A percentile compares a stretch with the other conserved stretches of the same genome.
Evolutionary conservation across 2,888 invertebrate genomes (phyloP).

Genomic region (Eupithecia subumbrata): DNA sequence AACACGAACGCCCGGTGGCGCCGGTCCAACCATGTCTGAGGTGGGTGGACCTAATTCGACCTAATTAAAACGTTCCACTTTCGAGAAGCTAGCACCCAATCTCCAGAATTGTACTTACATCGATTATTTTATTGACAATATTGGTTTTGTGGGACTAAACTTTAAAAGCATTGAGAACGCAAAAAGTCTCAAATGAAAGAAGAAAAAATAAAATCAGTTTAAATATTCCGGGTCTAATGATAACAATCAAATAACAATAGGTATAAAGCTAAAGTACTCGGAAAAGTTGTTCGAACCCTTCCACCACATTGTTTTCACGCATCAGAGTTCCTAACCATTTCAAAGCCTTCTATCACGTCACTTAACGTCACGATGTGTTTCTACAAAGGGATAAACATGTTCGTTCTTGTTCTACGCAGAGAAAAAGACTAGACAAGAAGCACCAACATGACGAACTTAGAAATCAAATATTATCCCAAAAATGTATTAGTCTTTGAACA

Average conservation of each 20-base stretch:
- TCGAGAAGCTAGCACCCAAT: too few relatives aligned
- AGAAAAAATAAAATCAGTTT: not conserved
- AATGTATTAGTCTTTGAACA: too few relatives aligned
- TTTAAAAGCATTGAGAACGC: not conserved
- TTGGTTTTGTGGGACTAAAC: not conserved
- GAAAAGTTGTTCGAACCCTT: not conserved
- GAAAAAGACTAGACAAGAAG: too few relatives aligned
- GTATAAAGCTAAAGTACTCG: not conserved
- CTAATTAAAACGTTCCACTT: too few relatives aligned
- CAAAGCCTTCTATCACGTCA: not conserved
- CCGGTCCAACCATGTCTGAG: too few relatives aligned
- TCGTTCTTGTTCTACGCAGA: not conserved
- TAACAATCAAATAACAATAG: not conserved
- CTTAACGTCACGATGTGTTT: not conserved
- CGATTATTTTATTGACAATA: too few relatives aligned
- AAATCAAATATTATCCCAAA: too few relatives aligned
- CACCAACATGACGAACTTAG: too few relatives aligned
- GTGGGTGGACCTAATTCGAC: too few relatives aligned
- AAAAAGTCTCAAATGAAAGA: not conserved
- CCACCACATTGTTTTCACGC: not conserved
- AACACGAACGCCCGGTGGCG: too few relatives aligned
- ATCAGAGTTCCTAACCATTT: not conserved
- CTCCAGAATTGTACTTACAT: too few relatives aligned
- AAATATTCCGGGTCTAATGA: slow-evolving; percentile 4
- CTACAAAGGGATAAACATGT: not conserved